Evolutionary conservation across 2,113 vertebrate genomes (phyloP), one percentile per base, ranked within the genome.

Genomic region (Protomyctophum bolini): DNA sequence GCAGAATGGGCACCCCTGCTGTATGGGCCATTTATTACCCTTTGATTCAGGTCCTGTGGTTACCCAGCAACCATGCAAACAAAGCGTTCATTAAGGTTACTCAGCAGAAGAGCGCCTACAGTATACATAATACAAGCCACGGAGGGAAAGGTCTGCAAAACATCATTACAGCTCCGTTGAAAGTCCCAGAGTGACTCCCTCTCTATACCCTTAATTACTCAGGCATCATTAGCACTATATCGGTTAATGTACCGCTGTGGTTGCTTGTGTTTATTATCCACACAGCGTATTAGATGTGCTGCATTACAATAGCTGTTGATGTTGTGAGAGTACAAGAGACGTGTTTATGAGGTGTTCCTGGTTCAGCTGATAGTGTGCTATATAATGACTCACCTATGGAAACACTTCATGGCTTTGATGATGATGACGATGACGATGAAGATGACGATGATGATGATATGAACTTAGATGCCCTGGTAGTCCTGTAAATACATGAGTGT

Each of bases 61-160:
- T 78, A 83, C 77, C 72, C 72, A 73, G 81, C 79, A 83, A 83
- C 76, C 7, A 29, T 6, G 70, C 75, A 73, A 83, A 82, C 72
- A 33, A 75, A 71, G 51, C 70, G 63, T 8, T 75, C 83, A 82
- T 84, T 79, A 88, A 65, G 57, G 83, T 83, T 72, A 63, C 67
- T 79, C 64, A 73, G 72, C 68, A 71, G 80, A 66, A 54, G 61
- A 7, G 64, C 75, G 75, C 81, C 83, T 21, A 21, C 21, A 21
- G n/a, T 21, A 21, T 21, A 21, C 21, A 21, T 21, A 21, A 21
- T 81, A 68, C 77, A 73, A 79, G 80, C 67, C 54, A 45, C 56
- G 63, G 72, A 21, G 21, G 70, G 14, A 61, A 49, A 69, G 76
- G 81, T 65, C 50, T 51, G 70, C 1, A 60, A 59, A 10, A 49